These are phyloP conservation scores for Epizoanthus illoricatus DNA, from an alignment of 92 coral and sea anemone genomes.

Conservation along the genomic window DNA sequence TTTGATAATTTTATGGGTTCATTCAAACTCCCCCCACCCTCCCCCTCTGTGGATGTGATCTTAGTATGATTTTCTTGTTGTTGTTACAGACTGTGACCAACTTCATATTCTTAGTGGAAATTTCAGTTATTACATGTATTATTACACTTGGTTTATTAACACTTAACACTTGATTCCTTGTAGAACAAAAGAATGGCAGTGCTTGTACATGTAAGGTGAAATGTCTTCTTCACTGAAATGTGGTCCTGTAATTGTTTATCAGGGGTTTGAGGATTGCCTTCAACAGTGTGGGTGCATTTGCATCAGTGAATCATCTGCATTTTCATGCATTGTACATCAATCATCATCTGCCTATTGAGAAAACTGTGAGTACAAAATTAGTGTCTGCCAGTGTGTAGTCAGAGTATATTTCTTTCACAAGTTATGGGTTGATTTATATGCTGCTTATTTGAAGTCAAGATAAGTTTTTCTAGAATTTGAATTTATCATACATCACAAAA, in stretches of 20 bases:
- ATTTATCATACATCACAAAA: too few species aligned
- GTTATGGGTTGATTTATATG: not conserved
- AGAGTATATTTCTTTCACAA: not conserved
- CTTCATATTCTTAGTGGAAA: too few species aligned
- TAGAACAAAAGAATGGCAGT: too few species aligned
- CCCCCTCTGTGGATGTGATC: too few species aligned
- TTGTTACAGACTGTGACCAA: too few species aligned
- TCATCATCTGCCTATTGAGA: constrained; percentile 45
- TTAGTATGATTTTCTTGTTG: too few species aligned
- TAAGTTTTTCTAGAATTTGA: not conserved
- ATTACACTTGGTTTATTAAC: too few species aligned
- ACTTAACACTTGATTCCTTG: too few species aligned
- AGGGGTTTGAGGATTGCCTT: constrained; percentile 62
- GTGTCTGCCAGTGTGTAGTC: not conserved
- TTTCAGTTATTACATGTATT: too few species aligned
- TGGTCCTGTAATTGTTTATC: not conserved
- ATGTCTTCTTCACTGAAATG: not conserved
- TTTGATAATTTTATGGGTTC: too few species aligned
- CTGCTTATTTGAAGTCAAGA: not conserved
- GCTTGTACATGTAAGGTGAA: too few species aligned
- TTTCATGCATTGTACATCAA: constrained; percentile 61
- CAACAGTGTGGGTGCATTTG: constrained; percentile 66
- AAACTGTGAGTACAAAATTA: constrained; percentile 36
- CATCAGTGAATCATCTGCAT: constrained; percentile 68
- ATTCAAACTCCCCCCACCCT: too few species aligned